phyloP scores from a whole-genome alignment of 2,113 vertebrate species.

The Fulmarus glacialis region DNA sequence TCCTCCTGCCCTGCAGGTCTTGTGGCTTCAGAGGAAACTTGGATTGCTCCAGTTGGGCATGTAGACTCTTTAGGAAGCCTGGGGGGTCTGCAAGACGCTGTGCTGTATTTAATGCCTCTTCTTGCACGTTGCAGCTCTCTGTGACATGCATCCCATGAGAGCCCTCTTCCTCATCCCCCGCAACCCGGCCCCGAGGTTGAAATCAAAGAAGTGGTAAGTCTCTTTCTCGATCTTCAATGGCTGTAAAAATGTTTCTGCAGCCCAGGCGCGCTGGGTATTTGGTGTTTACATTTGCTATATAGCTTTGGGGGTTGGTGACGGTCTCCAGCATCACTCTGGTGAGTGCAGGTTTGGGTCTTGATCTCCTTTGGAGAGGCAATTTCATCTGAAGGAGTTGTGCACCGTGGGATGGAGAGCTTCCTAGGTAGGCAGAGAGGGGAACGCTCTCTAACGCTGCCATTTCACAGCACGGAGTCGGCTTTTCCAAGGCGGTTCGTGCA shows the following conservation, averaged over 20 bases:
- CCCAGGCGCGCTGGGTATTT: accelerated
- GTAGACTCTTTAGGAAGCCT: not conserved
- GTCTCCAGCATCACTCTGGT: not conserved
- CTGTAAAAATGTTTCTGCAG: not conserved
- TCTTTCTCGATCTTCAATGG: not conserved
- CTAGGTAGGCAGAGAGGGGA: not conserved
- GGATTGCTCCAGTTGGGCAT: not conserved
- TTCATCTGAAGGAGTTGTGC: not conserved
- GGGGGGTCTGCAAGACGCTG: not conserved
- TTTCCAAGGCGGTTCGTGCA: not conserved
- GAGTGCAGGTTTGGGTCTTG: not conserved
- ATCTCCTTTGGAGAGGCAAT: not conserved
- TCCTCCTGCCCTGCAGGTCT: not conserved
- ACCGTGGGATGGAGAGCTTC: accelerated
- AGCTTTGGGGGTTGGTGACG: not conserved
- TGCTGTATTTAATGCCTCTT: not conserved
- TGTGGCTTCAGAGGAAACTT: not conserved
- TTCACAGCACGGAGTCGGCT: not conserved
- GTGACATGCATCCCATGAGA: constrained; percentile 99
- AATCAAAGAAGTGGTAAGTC: constrained; percentile 98
- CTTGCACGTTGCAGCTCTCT: constrained; percentile 85
- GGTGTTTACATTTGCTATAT: not conserved
- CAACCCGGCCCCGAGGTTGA: constrained; percentile 94
- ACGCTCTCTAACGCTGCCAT: not conserved
- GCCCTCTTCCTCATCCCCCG: constrained; percentile 98